Conservation (phyloP, 2,797 vertebrate species). For the Leptodactylus fallax region DNA sequence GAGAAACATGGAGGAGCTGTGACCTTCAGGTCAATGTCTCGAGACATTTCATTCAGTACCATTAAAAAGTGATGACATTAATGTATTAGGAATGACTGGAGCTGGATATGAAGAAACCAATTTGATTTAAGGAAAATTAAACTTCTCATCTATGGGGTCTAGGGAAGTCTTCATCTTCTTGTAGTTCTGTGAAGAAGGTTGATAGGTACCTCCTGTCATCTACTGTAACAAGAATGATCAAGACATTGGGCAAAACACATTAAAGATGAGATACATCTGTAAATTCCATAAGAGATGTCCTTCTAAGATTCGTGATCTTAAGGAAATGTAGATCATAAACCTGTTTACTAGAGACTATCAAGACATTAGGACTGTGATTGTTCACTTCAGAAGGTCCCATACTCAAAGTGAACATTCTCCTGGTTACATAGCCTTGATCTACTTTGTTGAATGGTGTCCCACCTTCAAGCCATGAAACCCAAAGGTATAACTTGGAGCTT, state of each 20-base stretch:
- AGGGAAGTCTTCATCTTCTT: not conserved
- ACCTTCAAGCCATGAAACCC: no score
- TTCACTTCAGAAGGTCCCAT: no score
- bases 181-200: not conserved
- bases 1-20: not conserved
- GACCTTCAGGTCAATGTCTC: not conserved
- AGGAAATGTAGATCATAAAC: no score
- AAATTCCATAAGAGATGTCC: no score
- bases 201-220: not conserved
- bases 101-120: not conserved
- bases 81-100: not conserved
- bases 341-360: no score
- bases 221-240: not conserved
- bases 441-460: no score
- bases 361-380: no score
- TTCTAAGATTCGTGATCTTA: no score
- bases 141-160: not conserved
- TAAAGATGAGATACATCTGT: not conserved
- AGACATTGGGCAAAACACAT: not conserved
- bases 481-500: no score
- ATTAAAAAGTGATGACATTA: not conserved
- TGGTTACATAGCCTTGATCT: no score
- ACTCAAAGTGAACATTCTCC: no score
- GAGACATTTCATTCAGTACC: not conserved
- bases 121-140: not conserved